These are phyloP conservation scores for Euleptes europaea DNA, from an alignment of 2,113 vertebrate species.

Conservation along the genomic window DNA sequence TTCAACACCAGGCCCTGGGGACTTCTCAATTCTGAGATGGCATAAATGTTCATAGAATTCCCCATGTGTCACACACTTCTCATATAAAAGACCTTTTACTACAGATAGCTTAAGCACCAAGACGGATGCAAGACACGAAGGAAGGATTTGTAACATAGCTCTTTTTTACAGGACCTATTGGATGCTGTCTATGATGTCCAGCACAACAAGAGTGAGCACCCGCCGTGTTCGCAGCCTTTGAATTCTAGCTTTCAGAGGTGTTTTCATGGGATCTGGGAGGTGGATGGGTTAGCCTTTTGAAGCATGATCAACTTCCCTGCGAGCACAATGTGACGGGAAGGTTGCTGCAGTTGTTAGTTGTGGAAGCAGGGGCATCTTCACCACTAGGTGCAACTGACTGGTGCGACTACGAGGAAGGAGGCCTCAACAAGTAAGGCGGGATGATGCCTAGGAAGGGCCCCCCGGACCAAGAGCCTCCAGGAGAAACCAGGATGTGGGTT, in stretches of 20 bases:
- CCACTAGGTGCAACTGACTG: neutral
- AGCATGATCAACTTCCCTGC: neutral
- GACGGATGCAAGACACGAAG: neutral
- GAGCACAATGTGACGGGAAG: neutral
- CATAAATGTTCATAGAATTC: neutral
- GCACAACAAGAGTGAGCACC: neutral
- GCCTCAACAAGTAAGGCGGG: neutral
- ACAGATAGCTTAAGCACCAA: neutral
- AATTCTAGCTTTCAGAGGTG: neutral
- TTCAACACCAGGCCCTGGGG: no score
- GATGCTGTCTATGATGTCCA: neutral
- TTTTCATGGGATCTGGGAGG: neutral
- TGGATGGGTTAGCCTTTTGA: neutral
- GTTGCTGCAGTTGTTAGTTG: neutral
- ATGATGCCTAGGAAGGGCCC: neutral
- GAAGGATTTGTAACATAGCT: neutral
- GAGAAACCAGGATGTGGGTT: neutral
- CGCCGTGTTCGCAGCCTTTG: neutral
- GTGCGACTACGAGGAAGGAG: no score
- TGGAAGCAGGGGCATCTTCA: neutral
- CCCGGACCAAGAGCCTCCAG: neutral
- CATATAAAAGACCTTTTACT: neutral
- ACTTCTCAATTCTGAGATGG: no score
- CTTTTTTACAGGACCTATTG: neutral
- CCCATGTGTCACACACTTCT: neutral